Base-by-base conservation (phyloP, 2,113 vertebrate genomes). In the Hippoglossus stenolepis region DNA sequence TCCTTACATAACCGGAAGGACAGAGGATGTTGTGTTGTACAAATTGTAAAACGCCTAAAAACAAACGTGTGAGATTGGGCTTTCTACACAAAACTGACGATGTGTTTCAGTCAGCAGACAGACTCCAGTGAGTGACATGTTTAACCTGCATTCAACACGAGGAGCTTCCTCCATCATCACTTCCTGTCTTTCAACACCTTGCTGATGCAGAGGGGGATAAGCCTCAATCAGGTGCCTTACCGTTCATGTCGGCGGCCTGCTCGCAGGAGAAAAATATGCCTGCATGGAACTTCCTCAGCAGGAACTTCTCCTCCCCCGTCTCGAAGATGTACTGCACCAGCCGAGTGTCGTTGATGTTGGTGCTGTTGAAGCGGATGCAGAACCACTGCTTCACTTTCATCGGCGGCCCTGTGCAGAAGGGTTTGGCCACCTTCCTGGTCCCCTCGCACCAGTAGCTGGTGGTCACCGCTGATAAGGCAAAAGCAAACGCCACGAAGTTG, bases 391-490 rank as follows among this genome's bases (percentile, higher is more conserved):
- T 94, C 2, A 35, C 83, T 65, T 86, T 91, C 2, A 88, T 70
- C 0, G 90, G 90, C 2, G 90, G 91, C 0, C 86, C 94, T 0
- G 86, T 94, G 76, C 96, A 98, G 90, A 96, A 96, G 0, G 96
- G 95, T 71, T 98, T 97, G 65, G 94, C 90, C 35, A 97, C 96
- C 90, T 95, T 96, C 61, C 95, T 88, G 0, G 92, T 96, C 1
- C 96, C 97, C 75, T 97, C 93, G 0, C 97, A 98, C 97, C 98
- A 97, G 92, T 97, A 95, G 78, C 94, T 97, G 94, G 96, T 99
- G 72, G 93, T 93, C 73, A 97, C 87, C 0, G 97, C 96, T 0
- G 95, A 95, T 38, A 98, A 62, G 20, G 96, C 96, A 81, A 97
- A 95, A 18, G 87, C 76, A 7, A 98, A 92, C 1, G 96, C 96